Evolutionary conservation across 1,140 invertebrate species (phyloP).

Genomic region (Drosophila repletoides): DNA sequence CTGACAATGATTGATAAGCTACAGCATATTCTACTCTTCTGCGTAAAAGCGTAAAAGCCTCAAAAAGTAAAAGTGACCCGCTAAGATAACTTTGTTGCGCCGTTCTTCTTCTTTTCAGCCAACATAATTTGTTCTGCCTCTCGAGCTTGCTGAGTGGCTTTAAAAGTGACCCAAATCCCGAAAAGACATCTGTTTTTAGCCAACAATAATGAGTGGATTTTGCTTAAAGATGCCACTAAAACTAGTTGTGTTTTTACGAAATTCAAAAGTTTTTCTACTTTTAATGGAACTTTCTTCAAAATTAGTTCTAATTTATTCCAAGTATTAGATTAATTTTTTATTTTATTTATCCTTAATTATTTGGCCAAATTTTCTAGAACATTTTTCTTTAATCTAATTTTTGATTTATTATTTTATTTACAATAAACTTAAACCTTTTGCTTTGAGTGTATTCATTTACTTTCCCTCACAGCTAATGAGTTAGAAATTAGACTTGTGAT

Average conservation of each 20-base stretch:
- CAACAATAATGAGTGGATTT: constrained; percentile 1
- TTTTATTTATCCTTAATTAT: too few relatives aligned
- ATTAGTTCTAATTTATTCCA: too few relatives aligned
- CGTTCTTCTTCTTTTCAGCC: background rate
- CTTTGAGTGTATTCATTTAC: too few relatives aligned
- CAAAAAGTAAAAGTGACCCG: constrained; percentile 72
- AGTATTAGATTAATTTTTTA: too few relatives aligned
- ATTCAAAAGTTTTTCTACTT: too few relatives aligned
- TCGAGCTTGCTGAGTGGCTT: background rate
- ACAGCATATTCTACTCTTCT: constrained; percentile 70
- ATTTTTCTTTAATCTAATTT: too few relatives aligned
- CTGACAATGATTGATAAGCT: constrained; percentile 80
- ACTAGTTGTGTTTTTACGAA: background rate
- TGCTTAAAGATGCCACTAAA: background rate
- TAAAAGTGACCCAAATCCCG: constrained; percentile 20
- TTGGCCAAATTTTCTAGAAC: too few relatives aligned
- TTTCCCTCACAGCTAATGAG: too few relatives aligned
- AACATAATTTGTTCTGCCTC: constrained; percentile 12
- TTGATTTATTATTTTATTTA: too few relatives aligned
- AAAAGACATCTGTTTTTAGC: background rate
- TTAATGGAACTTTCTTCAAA: background rate
- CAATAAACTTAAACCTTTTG: too few relatives aligned
- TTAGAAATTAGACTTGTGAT: too few relatives aligned
- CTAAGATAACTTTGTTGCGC: constrained; percentile 10
- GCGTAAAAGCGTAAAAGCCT: constrained; percentile 51